Evolutionary conservation across 2,113 vertebrate genomes (phyloP).

Genomic region (Oriolus oriolus): DNA sequence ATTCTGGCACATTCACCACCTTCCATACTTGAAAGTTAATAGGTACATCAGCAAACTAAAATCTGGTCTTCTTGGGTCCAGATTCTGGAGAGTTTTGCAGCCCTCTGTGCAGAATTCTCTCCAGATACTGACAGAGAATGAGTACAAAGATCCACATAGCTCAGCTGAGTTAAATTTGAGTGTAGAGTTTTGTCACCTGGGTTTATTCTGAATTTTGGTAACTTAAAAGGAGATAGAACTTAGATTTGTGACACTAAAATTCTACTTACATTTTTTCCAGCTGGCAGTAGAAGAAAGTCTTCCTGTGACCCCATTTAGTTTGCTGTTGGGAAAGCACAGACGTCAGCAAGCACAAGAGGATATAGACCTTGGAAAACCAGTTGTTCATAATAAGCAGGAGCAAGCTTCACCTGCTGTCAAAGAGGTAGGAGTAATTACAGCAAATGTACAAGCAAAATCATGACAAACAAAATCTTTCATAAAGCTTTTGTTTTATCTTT

Average conservation of each 20-base stretch:
- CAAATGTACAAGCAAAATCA: neutral
- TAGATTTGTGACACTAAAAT: neutral
- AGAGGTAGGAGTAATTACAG: slow-evolving; percentile 73
- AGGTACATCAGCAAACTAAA: neutral
- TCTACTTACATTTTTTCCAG: slow-evolving; percentile 51
- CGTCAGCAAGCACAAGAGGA: slow-evolving; percentile 51
- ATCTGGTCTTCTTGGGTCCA: neutral
- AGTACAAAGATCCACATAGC: neutral
- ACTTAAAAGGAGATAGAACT: neutral
- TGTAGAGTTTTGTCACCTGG: neutral
- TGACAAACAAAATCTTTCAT: neutral
- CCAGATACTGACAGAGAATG: neutral
- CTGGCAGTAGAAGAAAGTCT: slow-evolving; percentile 84
- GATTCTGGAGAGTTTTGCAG: neutral
- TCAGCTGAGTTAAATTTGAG: neutral
- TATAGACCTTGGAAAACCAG: neutral
- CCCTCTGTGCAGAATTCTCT: neutral
- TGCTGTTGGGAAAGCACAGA: slow-evolving; percentile 85
- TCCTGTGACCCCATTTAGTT: slow-evolving; percentile 85
- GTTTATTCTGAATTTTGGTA: neutral
- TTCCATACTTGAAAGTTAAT: neutral
- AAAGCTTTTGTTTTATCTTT: neutral
- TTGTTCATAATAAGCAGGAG: slow-evolving; percentile 46
- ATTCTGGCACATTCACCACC: neutral
- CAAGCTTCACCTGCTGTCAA: slow-evolving; percentile 78